A percentile compares a stretch with the other conserved stretches of the same genome.
Conservation (phyloP, 2,113 vertebrate genomes). For the Halcyon malimbica region DNA sequence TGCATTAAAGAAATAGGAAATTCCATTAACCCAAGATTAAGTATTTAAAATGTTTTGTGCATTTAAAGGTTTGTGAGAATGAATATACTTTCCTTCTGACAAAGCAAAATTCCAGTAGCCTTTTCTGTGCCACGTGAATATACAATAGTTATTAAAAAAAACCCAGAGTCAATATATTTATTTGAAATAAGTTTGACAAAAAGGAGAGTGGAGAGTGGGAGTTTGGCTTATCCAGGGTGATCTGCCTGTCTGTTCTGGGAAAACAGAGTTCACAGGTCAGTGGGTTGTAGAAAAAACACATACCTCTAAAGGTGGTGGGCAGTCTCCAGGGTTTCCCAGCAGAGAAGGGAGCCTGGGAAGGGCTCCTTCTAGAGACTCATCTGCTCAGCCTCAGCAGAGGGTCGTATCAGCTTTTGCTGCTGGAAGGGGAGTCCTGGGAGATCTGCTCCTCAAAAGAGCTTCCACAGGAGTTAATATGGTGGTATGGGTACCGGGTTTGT, state of each 20-base stretch:
- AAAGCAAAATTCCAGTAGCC: not conserved
- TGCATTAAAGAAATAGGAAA: not conserved
- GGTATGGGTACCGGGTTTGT: not conserved
- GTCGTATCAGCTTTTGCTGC: not conserved
- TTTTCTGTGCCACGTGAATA: not conserved
- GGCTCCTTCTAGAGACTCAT: rapidly evolving
- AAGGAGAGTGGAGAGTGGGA: not conserved
- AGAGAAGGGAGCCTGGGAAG: rapidly evolving
- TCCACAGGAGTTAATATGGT: not conserved
- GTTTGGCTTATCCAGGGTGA: not conserved
- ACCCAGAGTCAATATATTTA: not conserved
- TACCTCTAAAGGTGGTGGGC: rapidly evolving
- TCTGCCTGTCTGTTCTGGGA: not conserved
- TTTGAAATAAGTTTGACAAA: not conserved
- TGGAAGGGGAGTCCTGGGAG: rapidly evolving
- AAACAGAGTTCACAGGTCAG: not conserved
- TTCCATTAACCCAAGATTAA: not conserved
- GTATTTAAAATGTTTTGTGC: not conserved
- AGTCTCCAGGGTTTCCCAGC: not conserved
- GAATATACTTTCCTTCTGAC: not conserved
- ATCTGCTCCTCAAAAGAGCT: no score
- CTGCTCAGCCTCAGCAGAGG: not conserved
- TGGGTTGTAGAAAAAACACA: not conserved
- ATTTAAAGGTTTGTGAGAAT: not conserved
- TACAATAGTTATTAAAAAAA: not conserved